Conservation (phyloP, 2,113 vertebrate species). For the Propithecus coquereli region DNA sequence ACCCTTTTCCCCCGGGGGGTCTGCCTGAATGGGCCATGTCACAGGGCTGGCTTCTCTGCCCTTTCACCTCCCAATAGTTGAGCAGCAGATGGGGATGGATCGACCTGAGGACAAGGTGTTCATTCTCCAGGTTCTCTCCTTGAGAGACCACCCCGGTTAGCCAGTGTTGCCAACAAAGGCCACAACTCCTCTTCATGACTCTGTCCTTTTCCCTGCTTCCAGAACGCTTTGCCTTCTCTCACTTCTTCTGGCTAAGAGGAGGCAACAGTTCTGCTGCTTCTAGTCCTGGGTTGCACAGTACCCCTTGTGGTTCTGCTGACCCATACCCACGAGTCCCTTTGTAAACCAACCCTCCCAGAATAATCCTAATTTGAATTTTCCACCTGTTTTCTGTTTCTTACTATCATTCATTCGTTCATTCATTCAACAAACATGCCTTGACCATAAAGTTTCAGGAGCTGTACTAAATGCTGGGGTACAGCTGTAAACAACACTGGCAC, state of each 20-base stretch:
- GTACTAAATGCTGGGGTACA: neutral
- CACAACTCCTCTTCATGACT: neutral
- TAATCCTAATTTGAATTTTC: neutral
- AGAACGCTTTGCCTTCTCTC: neutral
- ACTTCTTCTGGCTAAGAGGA: neutral
- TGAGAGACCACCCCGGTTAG: neutral
- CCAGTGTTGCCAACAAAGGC: neutral
- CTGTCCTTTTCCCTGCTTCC: neutral
- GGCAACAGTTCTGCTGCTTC: neutral
- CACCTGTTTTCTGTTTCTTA: neutral
- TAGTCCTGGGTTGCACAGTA: neutral
- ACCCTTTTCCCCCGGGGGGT: neutral
- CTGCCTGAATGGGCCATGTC: neutral
- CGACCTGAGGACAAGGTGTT: no score
- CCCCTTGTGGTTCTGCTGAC: neutral
- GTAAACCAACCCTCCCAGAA: neutral
- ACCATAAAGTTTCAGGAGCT: neutral
- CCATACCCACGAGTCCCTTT: neutral
- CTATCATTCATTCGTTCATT: neutral
- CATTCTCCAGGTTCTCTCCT: neutral
- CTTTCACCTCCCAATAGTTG: neutral
- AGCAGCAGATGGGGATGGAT: neutral
- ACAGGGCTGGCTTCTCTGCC: neutral
- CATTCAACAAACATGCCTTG: neutral
- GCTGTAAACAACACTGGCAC: neutral